Percentiles rank a stretch among this genome's conserved stretches.
These are phyloP conservation scores for Metellina segmentata DNA, from an alignment of 2,888 invertebrate genomes.

Conservation along the genomic window DNA sequence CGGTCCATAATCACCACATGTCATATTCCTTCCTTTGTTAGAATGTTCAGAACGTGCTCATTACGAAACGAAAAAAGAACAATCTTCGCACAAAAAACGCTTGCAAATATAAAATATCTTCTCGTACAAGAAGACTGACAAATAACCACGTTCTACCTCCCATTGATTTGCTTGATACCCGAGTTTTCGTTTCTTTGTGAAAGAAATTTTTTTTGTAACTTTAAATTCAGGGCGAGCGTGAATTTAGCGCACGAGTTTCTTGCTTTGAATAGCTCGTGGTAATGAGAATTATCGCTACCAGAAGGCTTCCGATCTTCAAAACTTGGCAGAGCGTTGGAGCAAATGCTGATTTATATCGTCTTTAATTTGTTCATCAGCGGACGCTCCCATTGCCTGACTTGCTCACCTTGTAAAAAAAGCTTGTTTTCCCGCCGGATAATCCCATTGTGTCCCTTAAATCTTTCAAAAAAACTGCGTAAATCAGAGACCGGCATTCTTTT, in stretches of 20 bases:
- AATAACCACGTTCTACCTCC: conserved; percentile 40
- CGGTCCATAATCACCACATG: conserved; percentile 48
- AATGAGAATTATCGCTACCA: conserved; percentile 22
- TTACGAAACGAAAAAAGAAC: conserved; percentile 47
- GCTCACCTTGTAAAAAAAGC: conserved; percentile 1
- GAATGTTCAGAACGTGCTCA: conserved; percentile 32
- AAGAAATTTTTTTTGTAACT: conserved; percentile 41
- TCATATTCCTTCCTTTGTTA: conserved; percentile 47
- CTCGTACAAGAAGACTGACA: conserved; percentile 34
- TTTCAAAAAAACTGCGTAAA: conserved; percentile 9
- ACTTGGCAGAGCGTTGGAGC: not conserved
- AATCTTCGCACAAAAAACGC: conserved; percentile 2
- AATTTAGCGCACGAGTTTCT: conserved; percentile 57
- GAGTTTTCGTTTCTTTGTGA: conserved; percentile 38
- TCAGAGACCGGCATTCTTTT: not conserved
- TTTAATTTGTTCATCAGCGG: conserved; percentile 57
- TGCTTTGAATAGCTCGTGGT: conserved; percentile 35
- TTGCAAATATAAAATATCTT: conserved; percentile 24
- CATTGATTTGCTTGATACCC: conserved; percentile 55
- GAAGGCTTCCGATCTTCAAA: conserved; percentile 7
- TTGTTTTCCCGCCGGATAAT: conserved; percentile 25
- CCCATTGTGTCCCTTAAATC: conserved; percentile 16
- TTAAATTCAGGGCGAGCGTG: conserved; percentile 61
- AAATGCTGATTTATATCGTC: conserved; percentile 49
- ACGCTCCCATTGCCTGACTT: conserved; percentile 4